Evolutionary conservation across 2,797 vertebrate genomes (phyloP).

Genomic region (Darevskia mixta): DNA sequence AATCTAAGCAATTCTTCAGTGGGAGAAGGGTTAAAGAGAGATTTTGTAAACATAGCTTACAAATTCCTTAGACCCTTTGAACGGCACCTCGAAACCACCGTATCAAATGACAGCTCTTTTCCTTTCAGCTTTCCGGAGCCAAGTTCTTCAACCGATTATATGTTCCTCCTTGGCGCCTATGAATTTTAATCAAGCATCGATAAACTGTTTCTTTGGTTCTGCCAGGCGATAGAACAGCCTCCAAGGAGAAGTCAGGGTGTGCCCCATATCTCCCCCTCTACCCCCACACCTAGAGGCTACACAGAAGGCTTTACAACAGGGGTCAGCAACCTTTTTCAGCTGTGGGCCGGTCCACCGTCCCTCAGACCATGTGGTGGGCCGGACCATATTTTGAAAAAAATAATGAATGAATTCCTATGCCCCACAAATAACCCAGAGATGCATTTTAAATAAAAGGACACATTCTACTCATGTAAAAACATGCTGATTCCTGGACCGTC

Average conservation of each 20-base stretch:
- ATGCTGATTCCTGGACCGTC: too few relatives aligned
- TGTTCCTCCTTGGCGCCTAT: conserved; percentile 34
- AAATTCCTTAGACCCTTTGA: conserved; percentile 75
- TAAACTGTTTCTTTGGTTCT: conserved; percentile 60
- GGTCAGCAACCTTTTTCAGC: too few relatives aligned
- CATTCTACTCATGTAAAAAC: too few relatives aligned
- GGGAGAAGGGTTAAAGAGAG: conserved; percentile 47
- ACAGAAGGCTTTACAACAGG: conserved; percentile 28
- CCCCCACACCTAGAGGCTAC: conserved; percentile 34
- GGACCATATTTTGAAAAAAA: too few relatives aligned
- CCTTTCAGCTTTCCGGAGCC: conserved; percentile 69
- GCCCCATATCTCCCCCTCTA: background rate
- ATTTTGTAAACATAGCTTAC: conserved; percentile 82
- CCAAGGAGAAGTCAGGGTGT: conserved; percentile 40
- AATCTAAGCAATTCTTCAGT: conserved; percentile 47
- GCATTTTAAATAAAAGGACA: too few relatives aligned
- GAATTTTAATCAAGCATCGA: conserved; percentile 61
- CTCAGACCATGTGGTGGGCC: too few relatives aligned
- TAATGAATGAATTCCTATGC: too few relatives aligned
- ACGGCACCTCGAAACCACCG: conserved; percentile 74
- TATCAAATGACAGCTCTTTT: conserved; percentile 68
- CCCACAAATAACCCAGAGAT: too few relatives aligned
- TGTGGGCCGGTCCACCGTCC: too few relatives aligned
- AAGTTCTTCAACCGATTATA: conserved; percentile 68
- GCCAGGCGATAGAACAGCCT: conserved; percentile 43